Evolutionary conservation across 2,888 invertebrate species (phyloP).

Genomic region (Leucania comma): DNA sequence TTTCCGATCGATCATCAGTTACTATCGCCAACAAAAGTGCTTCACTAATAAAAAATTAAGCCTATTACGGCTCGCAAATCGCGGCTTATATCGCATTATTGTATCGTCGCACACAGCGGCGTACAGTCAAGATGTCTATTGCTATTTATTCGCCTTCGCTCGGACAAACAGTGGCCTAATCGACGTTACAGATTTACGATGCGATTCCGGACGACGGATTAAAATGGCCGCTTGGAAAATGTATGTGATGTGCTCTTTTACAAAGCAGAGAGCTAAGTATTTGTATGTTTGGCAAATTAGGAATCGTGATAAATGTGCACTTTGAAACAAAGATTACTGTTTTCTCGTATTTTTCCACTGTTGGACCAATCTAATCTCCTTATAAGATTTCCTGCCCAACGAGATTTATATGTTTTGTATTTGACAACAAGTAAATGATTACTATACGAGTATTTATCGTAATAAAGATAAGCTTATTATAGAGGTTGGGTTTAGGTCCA

Average conservation of each 20-base stretch:
- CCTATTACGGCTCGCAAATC: conserved; percentile 60
- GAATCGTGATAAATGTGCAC: conserved; percentile 12
- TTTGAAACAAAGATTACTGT: conserved; percentile 8
- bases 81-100: conserved; percentile 59
- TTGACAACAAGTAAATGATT: not conserved
- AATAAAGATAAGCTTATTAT: not conserved
- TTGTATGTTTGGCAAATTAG: conserved; percentile 19
- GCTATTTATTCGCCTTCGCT: conserved; percentile 77
- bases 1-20: conserved; percentile 55
- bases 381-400: not conserved
- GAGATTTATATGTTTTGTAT: not conserved
- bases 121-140: conserved; percentile 70
- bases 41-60: conserved; percentile 57
- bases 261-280: conserved; percentile 50
- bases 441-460: not conserved
- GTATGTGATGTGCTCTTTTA: conserved; percentile 65
- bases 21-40: conserved; percentile 61
- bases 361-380: not conserved
- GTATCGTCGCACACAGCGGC: conserved; percentile 40
- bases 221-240: conserved; percentile 74
- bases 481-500: not conserved
- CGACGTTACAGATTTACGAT: conserved; percentile 80
- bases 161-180: conserved; percentile 77
- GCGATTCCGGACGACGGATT: conserved; percentile 69
- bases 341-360: not conserved